A percentile compares a stretch with the other conserved stretches of the same genome.
phyloP scores from a whole-genome alignment of 1,140 invertebrate genomes.

The Oryzaephilus surinamensis region DNA sequence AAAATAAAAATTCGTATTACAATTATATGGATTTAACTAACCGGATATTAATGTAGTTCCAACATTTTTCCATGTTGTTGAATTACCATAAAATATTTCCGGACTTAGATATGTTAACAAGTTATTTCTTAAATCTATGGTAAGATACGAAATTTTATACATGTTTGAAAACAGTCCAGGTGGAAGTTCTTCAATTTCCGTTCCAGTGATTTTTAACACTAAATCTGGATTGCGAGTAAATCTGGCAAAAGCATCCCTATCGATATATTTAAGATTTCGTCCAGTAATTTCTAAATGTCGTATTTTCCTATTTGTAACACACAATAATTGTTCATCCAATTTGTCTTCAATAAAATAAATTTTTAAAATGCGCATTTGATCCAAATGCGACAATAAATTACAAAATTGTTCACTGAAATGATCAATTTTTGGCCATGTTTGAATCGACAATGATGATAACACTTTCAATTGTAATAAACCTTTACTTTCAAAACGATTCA shows the following conservation, averaged over 20 bases:
- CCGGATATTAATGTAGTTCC: constrained; percentile 70
- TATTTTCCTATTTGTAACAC: constrained; percentile 62
- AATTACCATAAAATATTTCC: constrained; percentile 73
- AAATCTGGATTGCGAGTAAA: constrained; percentile 55
- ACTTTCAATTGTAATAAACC: constrained; percentile 50
- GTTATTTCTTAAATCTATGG: constrained; percentile 71
- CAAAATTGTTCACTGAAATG: constrained; percentile 51
- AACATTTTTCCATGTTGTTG: constrained; percentile 69
- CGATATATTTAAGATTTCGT: constrained; percentile 52
- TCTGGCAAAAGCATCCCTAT: constrained; percentile 58
- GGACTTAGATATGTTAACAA: constrained; percentile 67
- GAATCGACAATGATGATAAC: constrained; percentile 47
- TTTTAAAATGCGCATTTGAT: constrained; percentile 39
- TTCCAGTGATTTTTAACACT: constrained; percentile 62
- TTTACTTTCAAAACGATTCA: constrained; percentile 54
- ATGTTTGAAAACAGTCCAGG: constrained; percentile 65
- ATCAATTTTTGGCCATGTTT: constrained; percentile 54
- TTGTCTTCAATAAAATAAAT: constrained; percentile 56
- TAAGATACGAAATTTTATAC: constrained; percentile 65
- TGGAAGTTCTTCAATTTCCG: constrained; percentile 62
- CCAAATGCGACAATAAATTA: constrained; percentile 43
- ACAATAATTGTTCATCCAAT: constrained; percentile 58
- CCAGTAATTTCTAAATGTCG: constrained; percentile 71
- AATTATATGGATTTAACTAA: constrained; percentile 31
- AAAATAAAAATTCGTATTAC: background rate